phyloP scores from a whole-genome alignment of 2,888 invertebrate genomes.

The Danaus chrysippus region DNA sequence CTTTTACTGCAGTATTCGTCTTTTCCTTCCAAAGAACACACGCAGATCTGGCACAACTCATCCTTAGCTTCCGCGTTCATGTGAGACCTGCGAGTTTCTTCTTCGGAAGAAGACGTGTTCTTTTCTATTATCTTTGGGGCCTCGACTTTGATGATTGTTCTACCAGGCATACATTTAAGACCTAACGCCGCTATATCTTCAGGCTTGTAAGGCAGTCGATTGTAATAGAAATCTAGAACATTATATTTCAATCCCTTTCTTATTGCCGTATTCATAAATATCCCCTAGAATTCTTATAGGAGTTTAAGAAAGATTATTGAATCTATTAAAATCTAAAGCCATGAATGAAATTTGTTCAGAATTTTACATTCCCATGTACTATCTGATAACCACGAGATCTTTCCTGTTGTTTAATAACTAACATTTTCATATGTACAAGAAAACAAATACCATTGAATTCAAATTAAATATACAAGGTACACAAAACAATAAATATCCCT shows the following conservation, averaged over 20 bases:
- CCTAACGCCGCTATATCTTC: constrained; percentile 31
- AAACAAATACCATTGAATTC: too few relatives aligned
- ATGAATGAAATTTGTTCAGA: too few relatives aligned
- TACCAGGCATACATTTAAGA: constrained; percentile 59
- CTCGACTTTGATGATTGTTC: constrained; percentile 48
- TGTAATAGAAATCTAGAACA: constrained; percentile 55
- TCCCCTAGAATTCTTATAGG: too few relatives aligned
- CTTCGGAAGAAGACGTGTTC: not conserved
- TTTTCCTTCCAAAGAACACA: constrained; percentile 57
- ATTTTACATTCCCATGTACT: too few relatives aligned
- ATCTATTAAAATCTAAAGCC: too few relatives aligned
- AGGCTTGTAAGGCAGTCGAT: constrained; percentile 39
- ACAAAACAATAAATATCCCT: not conserved
- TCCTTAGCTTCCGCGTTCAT: constrained; percentile 47
- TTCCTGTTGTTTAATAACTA: too few relatives aligned
- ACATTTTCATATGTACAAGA: too few relatives aligned
- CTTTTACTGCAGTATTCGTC: constrained; percentile 55
- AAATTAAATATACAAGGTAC: too few relatives aligned
- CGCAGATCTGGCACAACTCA: constrained; percentile 54
- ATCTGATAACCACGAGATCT: too few relatives aligned
- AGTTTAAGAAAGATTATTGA: too few relatives aligned
- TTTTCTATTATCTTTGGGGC: constrained; percentile 1
- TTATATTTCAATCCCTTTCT: not conserved
- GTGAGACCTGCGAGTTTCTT: constrained; percentile 40
- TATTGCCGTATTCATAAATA: too few relatives aligned